A percentile compares a stretch with the other conserved stretches of the same genome.
These are phyloP conservation scores for Nannoperca obscura DNA, from an alignment of 2,797 vertebrate species.

Conservation along the genomic window DNA sequence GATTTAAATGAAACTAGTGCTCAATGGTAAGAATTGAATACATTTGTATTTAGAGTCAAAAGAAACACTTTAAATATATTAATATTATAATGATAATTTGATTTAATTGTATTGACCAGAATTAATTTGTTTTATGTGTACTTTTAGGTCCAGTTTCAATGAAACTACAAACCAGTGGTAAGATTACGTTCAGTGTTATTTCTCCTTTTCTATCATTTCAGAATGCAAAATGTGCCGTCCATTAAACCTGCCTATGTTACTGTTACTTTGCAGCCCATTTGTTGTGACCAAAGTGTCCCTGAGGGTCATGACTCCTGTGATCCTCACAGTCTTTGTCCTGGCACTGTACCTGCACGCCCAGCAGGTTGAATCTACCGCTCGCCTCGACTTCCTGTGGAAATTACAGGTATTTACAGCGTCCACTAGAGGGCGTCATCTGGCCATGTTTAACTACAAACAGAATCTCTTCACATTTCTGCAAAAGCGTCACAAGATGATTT, in stretches of 20 bases:
- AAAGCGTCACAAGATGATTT: background rate
- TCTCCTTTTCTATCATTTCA: background rate
- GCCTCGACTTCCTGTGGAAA: constrained; percentile 98
- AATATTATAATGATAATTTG: background rate
- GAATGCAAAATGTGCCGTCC: background rate
- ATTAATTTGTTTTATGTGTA: background rate
- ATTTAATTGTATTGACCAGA: constrained; percentile 6
- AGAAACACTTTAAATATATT: background rate
- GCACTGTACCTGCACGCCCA: constrained; percentile 96
- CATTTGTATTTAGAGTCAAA: constrained; percentile 1
- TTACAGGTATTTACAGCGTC: constrained; percentile 87
- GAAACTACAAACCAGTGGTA: constrained; percentile 87
- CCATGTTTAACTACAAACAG: background rate
- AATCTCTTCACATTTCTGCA: background rate
- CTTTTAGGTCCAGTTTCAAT: constrained; percentile 83
- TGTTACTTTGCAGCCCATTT: constrained; percentile 78
- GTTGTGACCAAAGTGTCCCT: constrained; percentile 92
- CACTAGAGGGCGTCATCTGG: constrained; percentile 44
- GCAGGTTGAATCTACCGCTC: constrained; percentile 97
- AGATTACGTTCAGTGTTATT: constrained; percentile 33
- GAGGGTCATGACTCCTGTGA: constrained; percentile 93
- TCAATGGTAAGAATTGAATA: constrained; percentile 76
- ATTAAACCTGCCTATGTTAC: constrained; percentile 5
- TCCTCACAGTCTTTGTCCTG: constrained; percentile 94
- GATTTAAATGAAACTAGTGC: constrained; percentile 82